Evolutionary conservation across 2,888 invertebrate genomes (phyloP).

Genomic region (Allophyes oxyacanthae): DNA sequence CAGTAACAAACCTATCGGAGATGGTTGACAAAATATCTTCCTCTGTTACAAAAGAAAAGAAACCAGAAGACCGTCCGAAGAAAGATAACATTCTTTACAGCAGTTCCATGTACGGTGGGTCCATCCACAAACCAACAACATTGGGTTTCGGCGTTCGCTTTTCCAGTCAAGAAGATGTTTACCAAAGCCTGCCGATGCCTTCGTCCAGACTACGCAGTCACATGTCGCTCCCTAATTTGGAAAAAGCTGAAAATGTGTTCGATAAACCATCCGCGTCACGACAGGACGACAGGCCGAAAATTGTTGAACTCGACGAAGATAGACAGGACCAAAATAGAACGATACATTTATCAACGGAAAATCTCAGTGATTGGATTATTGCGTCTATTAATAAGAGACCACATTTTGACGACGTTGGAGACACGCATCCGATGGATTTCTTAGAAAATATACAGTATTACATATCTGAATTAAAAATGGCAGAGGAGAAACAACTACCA

Average conservation of each 20-base stretch:
- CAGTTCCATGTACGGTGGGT: conserved; percentile 75
- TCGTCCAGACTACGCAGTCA: conserved; percentile 83
- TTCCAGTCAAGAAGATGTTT: conserved; percentile 85
- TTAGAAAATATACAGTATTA: conserved; percentile 81
- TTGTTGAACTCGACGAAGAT: conserved; percentile 81
- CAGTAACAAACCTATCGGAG: conserved; percentile 84
- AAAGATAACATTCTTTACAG: conserved; percentile 72
- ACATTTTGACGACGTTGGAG: conserved; percentile 81
- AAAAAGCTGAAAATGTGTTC: conserved; percentile 73
- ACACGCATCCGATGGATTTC: conserved; percentile 85
- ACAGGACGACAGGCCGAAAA: conserved; percentile 71
- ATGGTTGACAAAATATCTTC: conserved; percentile 86
- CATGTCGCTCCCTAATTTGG: conserved; percentile 86
- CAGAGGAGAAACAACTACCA: conserved; percentile 77
- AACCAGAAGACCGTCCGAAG: conserved; percentile 66
- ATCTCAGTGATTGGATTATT: conserved; percentile 81
- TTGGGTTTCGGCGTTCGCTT: conserved; percentile 85
- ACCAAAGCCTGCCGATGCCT: conserved; percentile 83
- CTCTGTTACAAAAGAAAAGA: conserved; percentile 70
- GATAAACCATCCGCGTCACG: conserved; percentile 70
- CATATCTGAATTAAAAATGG: conserved; percentile 80
- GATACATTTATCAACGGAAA: conserved; percentile 76
- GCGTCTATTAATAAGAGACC: conserved; percentile 82
- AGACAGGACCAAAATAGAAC: conserved; percentile 63
- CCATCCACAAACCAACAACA: conserved; percentile 81